These are phyloP conservation scores for Ceraclea dissimilis DNA, from an alignment of 2,888 invertebrate species.

Conservation along the genomic window DNA sequence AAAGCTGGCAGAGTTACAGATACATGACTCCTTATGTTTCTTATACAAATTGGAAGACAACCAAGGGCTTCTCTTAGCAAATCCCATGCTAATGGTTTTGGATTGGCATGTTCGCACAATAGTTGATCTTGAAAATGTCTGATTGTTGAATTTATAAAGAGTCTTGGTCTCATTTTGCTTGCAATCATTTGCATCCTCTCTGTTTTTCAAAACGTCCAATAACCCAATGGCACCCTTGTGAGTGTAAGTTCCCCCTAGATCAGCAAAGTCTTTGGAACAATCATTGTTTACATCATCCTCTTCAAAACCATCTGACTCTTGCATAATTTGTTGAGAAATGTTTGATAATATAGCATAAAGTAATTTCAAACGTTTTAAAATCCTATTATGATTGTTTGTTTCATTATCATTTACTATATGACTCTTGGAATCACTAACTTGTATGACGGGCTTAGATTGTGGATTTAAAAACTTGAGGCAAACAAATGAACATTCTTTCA, in stretches of 20 bases:
- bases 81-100: neutral
- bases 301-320: constrained; percentile 5
- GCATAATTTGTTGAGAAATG: constrained; percentile 19
- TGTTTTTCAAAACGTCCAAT: constrained; percentile 13
- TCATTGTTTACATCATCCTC: neutral
- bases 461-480: constrained; percentile 16
- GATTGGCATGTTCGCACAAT: constrained; percentile 14
- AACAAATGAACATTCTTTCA: constrained; percentile 21
- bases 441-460: neutral
- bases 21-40: neutral
- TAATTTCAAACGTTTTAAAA: constrained; percentile 21
- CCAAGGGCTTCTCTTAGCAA: neutral
- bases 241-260: constrained; percentile 1
- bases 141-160: neutral
- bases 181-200: too few species aligned
- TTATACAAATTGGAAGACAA: neutral
- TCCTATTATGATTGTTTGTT: constrained; percentile 12
- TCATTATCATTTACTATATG: neutral
- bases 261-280: neutral
- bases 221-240: constrained; percentile 19
- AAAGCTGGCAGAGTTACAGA: constrained; percentile 17
- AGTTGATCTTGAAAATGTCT: constrained; percentile 18
- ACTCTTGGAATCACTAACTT: neutral
- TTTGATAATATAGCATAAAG: constrained; percentile 17
- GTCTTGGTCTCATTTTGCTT: neutral